Conservation (phyloP, 2,888 invertebrate genomes). For the Oscheius onirici region DNA sequence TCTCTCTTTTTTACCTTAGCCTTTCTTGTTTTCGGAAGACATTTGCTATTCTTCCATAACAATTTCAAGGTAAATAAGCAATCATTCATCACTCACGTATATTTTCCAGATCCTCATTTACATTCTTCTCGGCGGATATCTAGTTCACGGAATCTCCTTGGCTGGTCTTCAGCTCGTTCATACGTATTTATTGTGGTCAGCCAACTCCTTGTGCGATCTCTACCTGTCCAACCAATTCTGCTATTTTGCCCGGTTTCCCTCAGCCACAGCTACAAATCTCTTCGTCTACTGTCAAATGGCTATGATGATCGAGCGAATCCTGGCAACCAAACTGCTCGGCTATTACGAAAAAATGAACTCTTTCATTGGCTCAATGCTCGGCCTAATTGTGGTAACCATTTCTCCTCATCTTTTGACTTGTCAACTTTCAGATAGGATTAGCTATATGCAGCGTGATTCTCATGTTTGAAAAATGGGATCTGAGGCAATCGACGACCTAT, state of each 20-base stretch:
- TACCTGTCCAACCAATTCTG: conserved; percentile 15
- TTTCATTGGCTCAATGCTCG: neutral
- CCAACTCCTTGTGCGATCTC: conserved; percentile 11
- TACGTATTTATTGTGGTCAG: neutral
- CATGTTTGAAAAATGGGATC: conserved; percentile 20
- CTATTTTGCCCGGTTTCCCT: conserved; percentile 15
- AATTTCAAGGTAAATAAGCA: conserved; percentile 5
- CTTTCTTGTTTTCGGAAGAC: conserved; percentile 4
- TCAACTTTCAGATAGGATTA: neutral
- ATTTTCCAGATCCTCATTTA: conserved; percentile 13
- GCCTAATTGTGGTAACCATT: conserved; percentile 1
- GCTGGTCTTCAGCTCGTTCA: conserved; percentile 18
- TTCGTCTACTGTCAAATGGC: conserved; percentile 28
- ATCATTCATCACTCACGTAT: neutral
- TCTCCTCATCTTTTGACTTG: neutral
- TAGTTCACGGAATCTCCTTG: conserved; percentile 13
- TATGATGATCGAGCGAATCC: conserved; percentile 17
- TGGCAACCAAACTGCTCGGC: conserved; percentile 1
- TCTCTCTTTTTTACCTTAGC: neutral
- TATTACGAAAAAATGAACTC: conserved; percentile 10
- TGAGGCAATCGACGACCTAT: conserved; percentile 9
- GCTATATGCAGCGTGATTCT: neutral
- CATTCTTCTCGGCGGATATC: conserved; percentile 7
- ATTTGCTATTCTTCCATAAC: conserved; percentile 11
- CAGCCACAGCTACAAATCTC: conserved; percentile 19